Evolutionary conservation across 1,140 invertebrate species (phyloP), one percentile per base, ranked within the genome.

Genomic region (Gonioctena quinquepunctata): DNA sequence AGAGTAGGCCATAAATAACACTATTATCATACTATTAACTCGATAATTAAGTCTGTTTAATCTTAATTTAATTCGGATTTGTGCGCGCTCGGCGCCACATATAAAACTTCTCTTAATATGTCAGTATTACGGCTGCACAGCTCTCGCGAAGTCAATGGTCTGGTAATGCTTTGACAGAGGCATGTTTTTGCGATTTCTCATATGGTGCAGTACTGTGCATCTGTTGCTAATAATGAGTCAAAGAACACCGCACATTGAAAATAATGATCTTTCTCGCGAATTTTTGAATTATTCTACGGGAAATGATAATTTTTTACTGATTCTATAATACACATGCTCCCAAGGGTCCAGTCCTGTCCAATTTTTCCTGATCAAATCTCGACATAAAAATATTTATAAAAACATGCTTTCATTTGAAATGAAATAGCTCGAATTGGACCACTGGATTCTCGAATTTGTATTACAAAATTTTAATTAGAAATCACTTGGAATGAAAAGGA

Each of bases 61-160:
- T 75, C 74, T 73, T 73, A 75, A 73, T 69, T 70, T 71, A 73
- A 75, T 76, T 73, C 69, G 68, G 66, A 71, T 76, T 73, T 64
- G 74, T 66, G 71, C 59, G 19, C 28, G 25, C 27, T 65, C 69
- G 74, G 74, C 74, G 74, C 71, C 74, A 18, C 16, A 33, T 49
- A 26, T 25, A 22, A 16, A 66, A 66, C 64, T 66, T 16, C 48
- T 66, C 64, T 54, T 23, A 26, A 61, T 61, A 61, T 61, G 59
- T 61, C 59, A 61, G 59, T 61, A 61, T 61, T 61, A 61, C 59
- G 59, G 16, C 18, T 54, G 22, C 7, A 42, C 16, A 27, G 59
- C 18, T 13, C 59, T 26, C 59, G n/a, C 19, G 18, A 28, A 66
- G 63, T 66, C 63, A 66, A 66, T 27, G 63, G 48, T 52, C 63